Evolutionary conservation across 2,888 invertebrate species (phyloP), one percentile per base, ranked within the genome.

Genomic region (Elmis aenea): DNA sequence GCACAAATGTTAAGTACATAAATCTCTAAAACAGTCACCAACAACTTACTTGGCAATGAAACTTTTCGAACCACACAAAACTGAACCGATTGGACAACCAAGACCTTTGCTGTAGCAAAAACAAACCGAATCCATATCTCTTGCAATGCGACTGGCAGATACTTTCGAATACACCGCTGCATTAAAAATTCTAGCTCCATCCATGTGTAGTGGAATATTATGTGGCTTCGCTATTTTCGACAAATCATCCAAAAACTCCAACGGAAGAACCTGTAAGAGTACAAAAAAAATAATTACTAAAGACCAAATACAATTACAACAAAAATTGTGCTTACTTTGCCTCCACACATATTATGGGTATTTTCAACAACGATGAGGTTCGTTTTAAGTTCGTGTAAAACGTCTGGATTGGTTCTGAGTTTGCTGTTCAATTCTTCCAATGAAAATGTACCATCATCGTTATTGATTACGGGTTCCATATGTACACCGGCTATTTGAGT

Each of bases 171-270:
- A 76, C n/a, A 81, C 75, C 1, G 85, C 79, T 2, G 95, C 94
- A 69, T 96, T 95, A 73, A 93, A 83, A 38, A 97, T 62, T 33
- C 96, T 72, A 0, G 96, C 95, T 0, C 96, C 97, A 63, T 97
- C 97, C 83, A 94, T 78, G 67, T 97, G 97, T 13, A 93, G 66
- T 0, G 75, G 75, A 23, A 91, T 64, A 2, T 74, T 71, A 55
- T 78, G 67, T 40, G 76, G 70, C 43, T 77, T 76, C 23, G 85
- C 84, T 3, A 88, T 54, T 3, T 62, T 66, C 5, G 76, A 69
- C 5, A 92, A 68, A 51, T 84, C 72, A 49, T 85, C 77, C 29
- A 96, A 62, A 82, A 89, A 96, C 18, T 77, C 70, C 12, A 87
- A 59, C 0, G 93, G 87, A 3, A 96, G 55, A 1, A 85, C 84